These are phyloP conservation scores for Pseudochromis fuscus DNA, from an alignment of 2,797 vertebrate genomes.

Conservation along the genomic window DNA sequence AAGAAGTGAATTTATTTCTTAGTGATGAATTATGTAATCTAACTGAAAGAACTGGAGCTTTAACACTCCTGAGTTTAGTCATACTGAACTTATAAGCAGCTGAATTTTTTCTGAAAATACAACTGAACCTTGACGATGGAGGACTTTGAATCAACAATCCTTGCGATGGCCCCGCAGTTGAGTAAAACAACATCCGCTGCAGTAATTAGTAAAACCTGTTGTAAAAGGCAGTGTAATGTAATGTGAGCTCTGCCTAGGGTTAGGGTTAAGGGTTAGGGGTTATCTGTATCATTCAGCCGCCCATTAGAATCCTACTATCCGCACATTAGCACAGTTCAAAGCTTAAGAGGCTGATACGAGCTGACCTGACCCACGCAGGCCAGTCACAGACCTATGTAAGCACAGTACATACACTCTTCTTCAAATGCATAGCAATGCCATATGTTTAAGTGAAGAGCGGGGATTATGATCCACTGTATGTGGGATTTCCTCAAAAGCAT, in stretches of 20 bases:
- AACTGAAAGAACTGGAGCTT: neutral
- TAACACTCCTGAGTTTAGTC: no score
- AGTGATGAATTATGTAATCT: no score
- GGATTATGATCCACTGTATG: constrained; percentile 1
- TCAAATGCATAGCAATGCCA: neutral
- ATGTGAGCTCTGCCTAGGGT: neutral
- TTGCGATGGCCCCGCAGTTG: neutral
- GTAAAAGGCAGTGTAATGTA: neutral
- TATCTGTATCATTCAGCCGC: constrained; percentile 1
- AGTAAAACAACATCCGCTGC: neutral
- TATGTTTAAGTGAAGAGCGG: constrained; percentile 4
- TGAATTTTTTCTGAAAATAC: neutral
- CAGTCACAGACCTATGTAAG: neutral
- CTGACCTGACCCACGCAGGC: constrained; percentile 5
- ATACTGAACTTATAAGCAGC: no score
- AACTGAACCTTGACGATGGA: neutral
- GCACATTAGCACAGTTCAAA: constrained; percentile 38
- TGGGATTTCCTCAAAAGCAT: constrained; percentile 33
- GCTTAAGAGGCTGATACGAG: constrained; percentile 36
- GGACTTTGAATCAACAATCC: neutral
- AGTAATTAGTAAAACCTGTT: neutral
- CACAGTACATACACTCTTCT: neutral
- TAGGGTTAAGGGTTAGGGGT: no score
- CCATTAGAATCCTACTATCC: constrained; percentile 29
- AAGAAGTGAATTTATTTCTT: no score